Conservation (phyloP, 1,140 invertebrate species). For the Anadara kagoshimensis region DNA sequence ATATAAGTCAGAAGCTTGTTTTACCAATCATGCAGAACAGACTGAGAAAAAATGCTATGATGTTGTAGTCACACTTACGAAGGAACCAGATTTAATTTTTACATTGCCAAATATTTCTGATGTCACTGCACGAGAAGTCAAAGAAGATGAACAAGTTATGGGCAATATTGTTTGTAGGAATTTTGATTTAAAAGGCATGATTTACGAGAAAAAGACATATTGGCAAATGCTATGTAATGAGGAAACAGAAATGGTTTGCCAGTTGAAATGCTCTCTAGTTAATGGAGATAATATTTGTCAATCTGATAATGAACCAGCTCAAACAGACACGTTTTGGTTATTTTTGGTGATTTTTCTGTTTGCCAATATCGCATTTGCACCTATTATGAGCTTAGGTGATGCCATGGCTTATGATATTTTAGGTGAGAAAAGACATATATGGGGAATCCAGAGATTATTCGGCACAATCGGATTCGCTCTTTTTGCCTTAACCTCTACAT, state of each 20-base stretch:
- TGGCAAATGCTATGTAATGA: slow-evolving; percentile 54
- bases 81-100: no score
- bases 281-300: slow-evolving; percentile 1
- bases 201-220: slow-evolving; percentile 24
- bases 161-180: slow-evolving; percentile 36
- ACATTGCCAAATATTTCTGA: background rate
- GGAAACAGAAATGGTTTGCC: slow-evolving; percentile 48
- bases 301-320: background rate
- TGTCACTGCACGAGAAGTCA: background rate
- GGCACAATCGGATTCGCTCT: slow-evolving; percentile 48
- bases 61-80: no score
- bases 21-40: no score
- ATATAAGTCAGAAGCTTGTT: no score
- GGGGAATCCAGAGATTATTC: no score
- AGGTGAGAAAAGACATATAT: slow-evolving; percentile 36
- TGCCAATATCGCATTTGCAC: slow-evolving; percentile 46
- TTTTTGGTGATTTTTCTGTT: slow-evolving; percentile 51
- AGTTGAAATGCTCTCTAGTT: slow-evolving; percentile 37
- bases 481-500: slow-evolving; percentile 57
- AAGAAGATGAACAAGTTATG: background rate
- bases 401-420: slow-evolving; percentile 54
- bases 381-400: slow-evolving; percentile 50
- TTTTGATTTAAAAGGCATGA: slow-evolving; percentile 53
- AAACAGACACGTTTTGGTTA: slow-evolving; percentile 35
- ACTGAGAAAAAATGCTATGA: no score